Base-by-base conservation (phyloP, 92 coral and sea anemone genomes). In the Diadumene lineata region DNA sequence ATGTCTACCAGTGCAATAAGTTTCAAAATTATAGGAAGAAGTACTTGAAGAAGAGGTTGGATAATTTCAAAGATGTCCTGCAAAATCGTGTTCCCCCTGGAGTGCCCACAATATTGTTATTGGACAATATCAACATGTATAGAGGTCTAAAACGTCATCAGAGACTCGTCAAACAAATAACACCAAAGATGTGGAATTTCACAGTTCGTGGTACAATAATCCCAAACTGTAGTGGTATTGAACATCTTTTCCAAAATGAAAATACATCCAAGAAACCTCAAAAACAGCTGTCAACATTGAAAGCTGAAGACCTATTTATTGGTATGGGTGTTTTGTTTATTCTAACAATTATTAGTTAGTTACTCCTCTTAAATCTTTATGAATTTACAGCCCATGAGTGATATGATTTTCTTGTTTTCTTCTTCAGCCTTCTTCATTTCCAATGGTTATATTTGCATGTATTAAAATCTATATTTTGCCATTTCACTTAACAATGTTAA, bases 181-280 rank as follows among this genome's bases (percentile, higher is more conserved):
- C 77, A 1, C 87, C 87, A 24, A 84, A 79, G 10, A 84, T 84
- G 89, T 84, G 89, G 89, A 84, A 84, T 73, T 79, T 84, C 56
- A 84, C 89, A 13, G 89, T 65, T 17, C 75, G 88, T 30, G 88
- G 79, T 61, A 80, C 51, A 26, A 43, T 82, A 0, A 65, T 82
- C 68, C 82, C 86, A 51, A 74, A 76, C 23, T 51, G 62, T 15
- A 32, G 38, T 34, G 86, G 77, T 31, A 82, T 82, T 53, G 70
- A 82, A 19, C 38, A 82, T 7, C 77, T 82, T 21, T 31, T 75
- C 31, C 25, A 57, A 22, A 28, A 44, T 67, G 21, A 62, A 63
- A 75, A 66, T 46, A 57, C 72, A 51, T 34, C 86, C n/a, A 44
- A 58, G n/a, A n/a, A n/a, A n/a, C n/a, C n/a, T n/a, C n/a, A n/a